These are phyloP conservation scores for Drosophila navojoa DNA, from an alignment of 1,140 invertebrate genomes.

Conservation along the genomic window DNA sequence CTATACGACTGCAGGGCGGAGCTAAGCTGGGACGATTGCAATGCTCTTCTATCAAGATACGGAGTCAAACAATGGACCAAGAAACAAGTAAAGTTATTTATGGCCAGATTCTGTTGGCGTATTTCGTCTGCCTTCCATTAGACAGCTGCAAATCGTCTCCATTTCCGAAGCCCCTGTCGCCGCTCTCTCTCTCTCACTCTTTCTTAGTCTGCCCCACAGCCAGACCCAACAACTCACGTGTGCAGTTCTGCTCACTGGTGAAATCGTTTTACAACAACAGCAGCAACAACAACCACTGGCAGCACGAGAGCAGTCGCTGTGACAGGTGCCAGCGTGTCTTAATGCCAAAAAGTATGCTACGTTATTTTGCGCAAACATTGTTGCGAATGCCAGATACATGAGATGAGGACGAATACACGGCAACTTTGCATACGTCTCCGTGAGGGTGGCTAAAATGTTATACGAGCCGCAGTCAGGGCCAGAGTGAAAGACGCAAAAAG, in stretches of 20 bases:
- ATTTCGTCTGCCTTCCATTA: conserved; percentile 58
- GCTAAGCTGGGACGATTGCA: conserved; percentile 26
- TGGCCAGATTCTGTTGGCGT: conserved; percentile 7
- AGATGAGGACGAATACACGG: not conserved
- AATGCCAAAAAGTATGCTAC: conserved; percentile 44
- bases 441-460: not conserved
- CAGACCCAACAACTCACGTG: conserved; percentile 51
- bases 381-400: conserved; percentile 44
- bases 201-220: not conserved
- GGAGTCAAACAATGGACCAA: conserved; percentile 60
- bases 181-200: not conserved
- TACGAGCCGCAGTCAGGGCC: too few species aligned
- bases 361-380: conserved; percentile 55
- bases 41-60: conserved; percentile 58
- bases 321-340: conserved; percentile 33
- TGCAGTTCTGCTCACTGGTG: conserved; percentile 51
- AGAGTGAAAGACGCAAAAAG: too few species aligned
- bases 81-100: conserved; percentile 53
- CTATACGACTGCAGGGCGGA: conserved; percentile 5
- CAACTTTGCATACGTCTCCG: not conserved
- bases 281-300: conserved; percentile 14
- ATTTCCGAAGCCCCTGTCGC: not conserved
- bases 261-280: conserved; percentile 54
- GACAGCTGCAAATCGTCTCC: conserved; percentile 63
- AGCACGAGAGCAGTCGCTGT: conserved; percentile 8